Conservation (phyloP, 2,888 invertebrate genomes). For the Chelonus formosanus region DNA sequence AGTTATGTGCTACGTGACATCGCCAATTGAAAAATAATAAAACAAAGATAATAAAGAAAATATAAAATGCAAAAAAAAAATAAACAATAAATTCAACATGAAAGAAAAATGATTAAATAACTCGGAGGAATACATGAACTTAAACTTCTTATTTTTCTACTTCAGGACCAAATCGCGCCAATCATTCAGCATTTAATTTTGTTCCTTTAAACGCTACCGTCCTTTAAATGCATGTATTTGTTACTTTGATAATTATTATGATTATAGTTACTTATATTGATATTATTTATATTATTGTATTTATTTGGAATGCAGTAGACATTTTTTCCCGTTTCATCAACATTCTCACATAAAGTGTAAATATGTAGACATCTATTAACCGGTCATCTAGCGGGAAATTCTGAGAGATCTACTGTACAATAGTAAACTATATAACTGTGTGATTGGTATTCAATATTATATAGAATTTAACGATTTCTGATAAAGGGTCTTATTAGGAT, state of each 20-base stretch:
- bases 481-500: not conserved
- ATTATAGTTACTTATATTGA: not conserved
- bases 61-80: not conserved
- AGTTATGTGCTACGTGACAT: no score
- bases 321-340: no score
- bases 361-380: no score
- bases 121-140: constrained; percentile 27
- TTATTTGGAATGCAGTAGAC: not conserved
- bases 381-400: no score
- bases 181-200: not conserved
- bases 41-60: no score
- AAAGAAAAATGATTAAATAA: constrained; percentile 35
- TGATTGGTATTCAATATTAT: no score
- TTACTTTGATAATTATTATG: constrained; percentile 3
- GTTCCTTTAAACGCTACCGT: constrained; percentile 14
- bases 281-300: not conserved
- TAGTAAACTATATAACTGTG: no score
- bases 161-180: constrained; percentile 25
- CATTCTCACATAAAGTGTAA: no score
- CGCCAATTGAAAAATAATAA: no score
- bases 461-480: no score
- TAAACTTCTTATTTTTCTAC: constrained; percentile 34
- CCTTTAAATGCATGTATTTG: constrained; percentile 4
- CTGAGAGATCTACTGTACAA: no score
- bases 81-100: constrained; percentile 32